Conservation (phyloP, 2,888 invertebrate species). For the Myathropa florea region DNA sequence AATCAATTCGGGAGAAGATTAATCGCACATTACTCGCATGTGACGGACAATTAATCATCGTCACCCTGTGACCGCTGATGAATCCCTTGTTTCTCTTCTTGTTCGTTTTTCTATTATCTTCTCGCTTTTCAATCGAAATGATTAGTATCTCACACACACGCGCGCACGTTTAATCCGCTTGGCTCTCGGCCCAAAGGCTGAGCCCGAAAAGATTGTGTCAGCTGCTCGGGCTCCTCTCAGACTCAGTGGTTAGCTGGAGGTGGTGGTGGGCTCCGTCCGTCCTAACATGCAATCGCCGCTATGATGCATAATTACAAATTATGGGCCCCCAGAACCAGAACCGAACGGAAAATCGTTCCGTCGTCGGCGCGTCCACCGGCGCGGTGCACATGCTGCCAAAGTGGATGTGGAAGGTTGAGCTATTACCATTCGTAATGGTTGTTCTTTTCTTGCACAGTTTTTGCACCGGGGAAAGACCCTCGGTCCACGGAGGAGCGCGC, state of each 20-base stretch:
- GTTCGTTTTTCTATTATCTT: constrained; percentile 27
- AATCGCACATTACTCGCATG: constrained; percentile 43
- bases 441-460: background rate
- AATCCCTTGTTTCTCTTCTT: constrained; percentile 20
- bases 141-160: constrained; percentile 54
- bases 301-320: constrained; percentile 68
- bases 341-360: constrained; percentile 27
- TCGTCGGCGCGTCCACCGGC: background rate
- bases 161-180: background rate
- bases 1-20: constrained; percentile 65
- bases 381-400: constrained; percentile 55
- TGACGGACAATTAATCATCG: constrained; percentile 67
- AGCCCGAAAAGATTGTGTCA: constrained; percentile 38
- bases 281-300: constrained; percentile 66
- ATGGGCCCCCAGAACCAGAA: constrained; percentile 59
- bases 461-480: background rate
- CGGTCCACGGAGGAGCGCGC: background rate
- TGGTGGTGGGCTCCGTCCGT: background rate
- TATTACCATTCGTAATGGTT: constrained; percentile 63
- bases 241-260: background rate
- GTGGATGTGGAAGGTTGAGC: constrained; percentile 63
- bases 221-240: constrained; percentile 17
- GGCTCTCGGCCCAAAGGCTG: background rate
- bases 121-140: constrained; percentile 45
- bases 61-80: constrained; percentile 52